A percentile compares a stretch with the other conserved stretches of the same genome.
Conservation (phyloP, 2,797 vertebrate genomes). For the Myripristis murdjan region DNA sequence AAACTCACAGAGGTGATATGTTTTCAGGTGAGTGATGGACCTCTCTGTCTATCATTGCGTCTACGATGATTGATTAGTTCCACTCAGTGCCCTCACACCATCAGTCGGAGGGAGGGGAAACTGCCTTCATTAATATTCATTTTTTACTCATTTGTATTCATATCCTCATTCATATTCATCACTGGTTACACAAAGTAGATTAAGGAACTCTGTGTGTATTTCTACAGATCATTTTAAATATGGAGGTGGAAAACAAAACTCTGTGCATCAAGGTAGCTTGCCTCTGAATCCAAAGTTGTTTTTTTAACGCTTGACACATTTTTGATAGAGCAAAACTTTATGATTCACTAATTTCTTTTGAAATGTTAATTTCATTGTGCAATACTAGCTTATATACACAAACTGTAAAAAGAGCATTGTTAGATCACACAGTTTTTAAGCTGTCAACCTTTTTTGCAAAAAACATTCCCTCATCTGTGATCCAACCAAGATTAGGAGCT, state of each 20-base stretch:
- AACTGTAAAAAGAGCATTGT: too few relatives aligned
- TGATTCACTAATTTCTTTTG: too few relatives aligned
- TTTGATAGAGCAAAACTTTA: too few relatives aligned
- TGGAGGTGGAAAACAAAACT: conserved; percentile 25
- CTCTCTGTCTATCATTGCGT: conserved; percentile 59
- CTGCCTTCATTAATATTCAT: conserved; percentile 76
- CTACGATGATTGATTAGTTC: conserved; percentile 69
- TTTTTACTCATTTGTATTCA: conserved; percentile 77
- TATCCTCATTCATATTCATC: conserved; percentile 79
- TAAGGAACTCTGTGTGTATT: conserved; percentile 60
- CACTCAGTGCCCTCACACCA: conserved; percentile 54
- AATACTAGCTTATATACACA: too few relatives aligned
- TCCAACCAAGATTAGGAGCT: conserved; percentile 8
- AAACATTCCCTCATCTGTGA: too few relatives aligned
- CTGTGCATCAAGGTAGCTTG: conserved; percentile 12
- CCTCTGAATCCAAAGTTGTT: not conserved
- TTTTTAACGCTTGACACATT: too few relatives aligned
- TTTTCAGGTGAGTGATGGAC: conserved; percentile 20
- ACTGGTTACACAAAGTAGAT: conserved; percentile 62
- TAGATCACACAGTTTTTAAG: too few relatives aligned
- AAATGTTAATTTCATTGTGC: too few relatives aligned
- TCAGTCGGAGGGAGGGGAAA: conserved; percentile 66
- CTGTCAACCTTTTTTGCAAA: too few relatives aligned
- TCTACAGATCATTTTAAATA: conserved; percentile 53
- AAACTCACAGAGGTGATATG: conserved; percentile 3